A percentile compares a stretch with the other conserved stretches of the same genome.
These are phyloP conservation scores for Eurytoma adleriae DNA, from an alignment of 2,888 invertebrate genomes.

Conservation along the genomic window DNA sequence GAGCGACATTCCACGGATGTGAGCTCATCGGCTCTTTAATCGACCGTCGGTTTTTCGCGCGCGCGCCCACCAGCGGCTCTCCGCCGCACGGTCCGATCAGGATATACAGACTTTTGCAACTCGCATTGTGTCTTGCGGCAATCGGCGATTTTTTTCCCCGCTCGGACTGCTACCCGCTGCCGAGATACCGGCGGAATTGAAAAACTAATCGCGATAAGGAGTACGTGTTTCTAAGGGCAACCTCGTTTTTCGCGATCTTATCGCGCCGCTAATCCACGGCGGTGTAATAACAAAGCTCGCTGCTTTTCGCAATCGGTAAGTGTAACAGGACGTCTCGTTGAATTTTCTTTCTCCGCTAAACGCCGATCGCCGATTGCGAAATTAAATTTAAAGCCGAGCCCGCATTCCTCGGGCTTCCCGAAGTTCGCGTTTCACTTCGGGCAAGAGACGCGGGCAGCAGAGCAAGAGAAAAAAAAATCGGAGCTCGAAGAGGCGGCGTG, in stretches of 20 bases:
- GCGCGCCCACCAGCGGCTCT: no score
- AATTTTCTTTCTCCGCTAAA: no score
- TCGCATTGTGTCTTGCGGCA: conserved; percentile 8
- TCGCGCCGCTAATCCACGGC: neutral
- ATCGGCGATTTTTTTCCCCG: neutral
- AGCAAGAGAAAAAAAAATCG: conserved; percentile 6
- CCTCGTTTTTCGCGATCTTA: neutral
- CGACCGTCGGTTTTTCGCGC: conserved; percentile 27
- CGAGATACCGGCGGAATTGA: no score
- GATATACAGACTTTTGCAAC: neutral
- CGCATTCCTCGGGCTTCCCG: neutral
- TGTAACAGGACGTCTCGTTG: no score
- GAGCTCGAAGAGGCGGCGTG: conserved; percentile 8
- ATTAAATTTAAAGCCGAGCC: neutral
- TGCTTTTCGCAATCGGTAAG: conserved; percentile 1
- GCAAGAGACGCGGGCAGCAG: neutral
- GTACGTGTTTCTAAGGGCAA: no score
- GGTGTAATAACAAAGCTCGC: conserved; percentile 15
- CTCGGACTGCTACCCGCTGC: no score
- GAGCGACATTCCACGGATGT: conserved; percentile 72
- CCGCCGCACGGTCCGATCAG: neutral
- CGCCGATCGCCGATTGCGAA: no score
- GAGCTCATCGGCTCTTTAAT: conserved; percentile 70
- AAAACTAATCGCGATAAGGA: no score
- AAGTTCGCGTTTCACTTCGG: no score